A percentile compares a stretch with the other conserved stretches of the same genome.
These are phyloP conservation scores for Aplocera efformata DNA, from an alignment of 2,888 invertebrate genomes.

Conservation along the genomic window DNA sequence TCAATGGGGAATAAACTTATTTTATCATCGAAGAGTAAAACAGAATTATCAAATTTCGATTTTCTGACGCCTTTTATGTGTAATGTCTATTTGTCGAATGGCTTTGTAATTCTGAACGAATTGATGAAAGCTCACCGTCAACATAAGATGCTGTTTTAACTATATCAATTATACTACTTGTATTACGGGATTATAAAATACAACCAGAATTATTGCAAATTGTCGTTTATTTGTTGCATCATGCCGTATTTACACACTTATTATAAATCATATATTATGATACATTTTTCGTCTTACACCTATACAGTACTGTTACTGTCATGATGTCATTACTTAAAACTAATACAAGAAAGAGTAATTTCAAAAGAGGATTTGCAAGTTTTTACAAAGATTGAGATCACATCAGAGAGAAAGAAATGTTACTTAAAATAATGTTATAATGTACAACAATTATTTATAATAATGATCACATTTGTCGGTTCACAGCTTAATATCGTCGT, in stretches of 20 bases:
- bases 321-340: constrained; percentile 44
- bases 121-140: no score
- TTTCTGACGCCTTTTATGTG: neutral
- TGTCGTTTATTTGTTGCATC: constrained; percentile 57
- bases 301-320: constrained; percentile 66
- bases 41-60: neutral
- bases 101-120: constrained; percentile 2
- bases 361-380: constrained; percentile 24
- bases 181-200: constrained; percentile 6
- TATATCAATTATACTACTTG: no score
- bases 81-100: no score
- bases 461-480: constrained; percentile 39
- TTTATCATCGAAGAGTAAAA: no score
- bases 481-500: constrained; percentile 40
- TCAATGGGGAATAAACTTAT: no score
- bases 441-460: constrained; percentile 34
- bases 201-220: constrained; percentile 39
- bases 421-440: constrained; percentile 17
- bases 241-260: constrained; percentile 70
- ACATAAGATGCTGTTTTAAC: no score
- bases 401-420: constrained; percentile 30
- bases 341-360: constrained; percentile 9
- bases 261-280: constrained; percentile 54
- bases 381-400: constrained; percentile 50
- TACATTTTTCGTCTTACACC: constrained; percentile 52